Evolutionary conservation across 1,140 invertebrate species (phyloP), one percentile per base, ranked within the genome.

Genomic region (Papilio glaucus): DNA sequence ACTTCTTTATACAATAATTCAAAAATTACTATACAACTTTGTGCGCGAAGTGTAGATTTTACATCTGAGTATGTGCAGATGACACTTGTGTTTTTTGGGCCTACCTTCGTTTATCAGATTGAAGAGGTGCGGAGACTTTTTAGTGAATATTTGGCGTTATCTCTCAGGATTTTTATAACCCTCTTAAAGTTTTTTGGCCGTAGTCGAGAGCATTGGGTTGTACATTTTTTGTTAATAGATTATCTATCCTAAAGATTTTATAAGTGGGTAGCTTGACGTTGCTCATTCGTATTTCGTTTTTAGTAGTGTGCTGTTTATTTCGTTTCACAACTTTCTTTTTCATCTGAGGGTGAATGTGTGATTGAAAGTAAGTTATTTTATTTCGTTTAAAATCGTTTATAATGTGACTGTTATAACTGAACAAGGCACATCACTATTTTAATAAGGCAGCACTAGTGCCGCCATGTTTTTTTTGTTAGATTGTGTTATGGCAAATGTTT

Each of bases 101-200:
- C 37, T 75, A 79, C 76, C 78, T 80, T 73, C 72, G 78, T 73
- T 87, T 90, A 89, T 90, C 88, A 79, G 81, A 81, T 85, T 79
- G 72, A 45, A 90, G 87, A 87, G 82, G 85, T 89, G 85, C 78
- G 82, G 87, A 85, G 77, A 78, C 83, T 82, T 77, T 76, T 76
- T 74, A 82, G 79, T 84, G 72, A 77, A 78, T 74, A 76, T 82
- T 78, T 73, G 73, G 72, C 74, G 57, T 72, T 78, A 75, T 82
- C 76, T 77, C 84, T 74, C 62, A 74, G 77, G 67, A 42, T 77
- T 80, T 85, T 86, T 77, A 80, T 63, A 69, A 72, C 49, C 72
- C 74, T 76, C 73, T 79, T 67, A 73, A 61, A 72, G 21, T 76
- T 78, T 77, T 79, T 77, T 71, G 71, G 75, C 68, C 9, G 42